phyloP scores from a whole-genome alignment of 64 coral and sea anemone species.

The Dendronephthya gigantea region DNA sequence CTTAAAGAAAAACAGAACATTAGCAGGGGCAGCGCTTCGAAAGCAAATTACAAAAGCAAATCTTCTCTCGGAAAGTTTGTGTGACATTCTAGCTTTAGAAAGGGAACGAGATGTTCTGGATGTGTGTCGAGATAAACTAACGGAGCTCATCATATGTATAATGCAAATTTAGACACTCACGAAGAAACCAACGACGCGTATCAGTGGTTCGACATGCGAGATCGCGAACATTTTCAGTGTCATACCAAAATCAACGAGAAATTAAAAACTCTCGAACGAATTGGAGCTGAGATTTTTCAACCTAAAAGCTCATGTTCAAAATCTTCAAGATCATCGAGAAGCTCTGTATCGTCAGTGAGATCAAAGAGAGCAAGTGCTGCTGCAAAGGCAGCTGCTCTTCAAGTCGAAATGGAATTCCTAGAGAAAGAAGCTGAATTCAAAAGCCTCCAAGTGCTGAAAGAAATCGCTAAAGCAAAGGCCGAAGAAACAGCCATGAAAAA shows the following conservation, averaged over 20 bases:
- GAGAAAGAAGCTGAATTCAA: conserved; percentile 28
- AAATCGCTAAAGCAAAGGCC: conserved; percentile 28
- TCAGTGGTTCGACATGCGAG: conserved; percentile 28
- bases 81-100: conserved; percentile 12
- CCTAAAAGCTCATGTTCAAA: conserved; percentile 14
- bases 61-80: neutral
- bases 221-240: conserved; percentile 34
- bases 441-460: conserved; percentile 23
- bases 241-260: conserved; percentile 23
- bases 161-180: neutral
- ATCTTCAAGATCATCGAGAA: conserved; percentile 13
- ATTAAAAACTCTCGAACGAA: neutral
- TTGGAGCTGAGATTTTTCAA: neutral
- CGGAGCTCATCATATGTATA: conserved; percentile 22
- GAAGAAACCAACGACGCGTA: conserved; percentile 4
- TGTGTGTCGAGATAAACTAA: conserved; percentile 21
- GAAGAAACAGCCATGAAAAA: conserved; percentile 27
- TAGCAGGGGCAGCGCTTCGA: conserved; percentile 3
- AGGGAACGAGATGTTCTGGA: conserved; percentile 28
- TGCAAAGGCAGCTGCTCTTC: conserved; percentile 27
- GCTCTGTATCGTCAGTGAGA: conserved; percentile 22
- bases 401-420: conserved; percentile 41
- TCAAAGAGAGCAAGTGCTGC: conserved; percentile 34
- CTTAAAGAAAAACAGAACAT: neutral
- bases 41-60: conserved; percentile 37